Evolutionary conservation across 2,888 invertebrate species (phyloP).

Genomic region (Troglohyphantes excavatus): DNA sequence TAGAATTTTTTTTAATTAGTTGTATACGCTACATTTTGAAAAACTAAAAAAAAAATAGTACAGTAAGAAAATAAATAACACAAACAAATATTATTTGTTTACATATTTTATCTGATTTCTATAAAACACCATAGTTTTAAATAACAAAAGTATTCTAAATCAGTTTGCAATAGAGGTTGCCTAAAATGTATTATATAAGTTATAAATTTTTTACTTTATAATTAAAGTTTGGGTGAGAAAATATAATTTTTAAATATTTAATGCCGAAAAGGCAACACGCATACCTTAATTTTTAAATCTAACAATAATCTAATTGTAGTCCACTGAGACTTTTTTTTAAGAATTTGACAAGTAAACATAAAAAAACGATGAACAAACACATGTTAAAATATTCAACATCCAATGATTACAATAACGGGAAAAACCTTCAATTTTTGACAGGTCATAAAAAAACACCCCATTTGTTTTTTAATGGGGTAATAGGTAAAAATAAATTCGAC

Average conservation of each 20-base stretch:
- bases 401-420: not conserved
- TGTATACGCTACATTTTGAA: no score
- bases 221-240: no score
- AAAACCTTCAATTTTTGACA: not conserved
- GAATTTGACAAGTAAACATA: not conserved
- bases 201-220: no score
- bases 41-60: no score
- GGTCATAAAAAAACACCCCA: not conserved
- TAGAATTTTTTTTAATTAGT: no score
- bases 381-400: constrained; percentile 5
- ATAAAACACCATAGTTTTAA: no score
- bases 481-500: constrained; percentile 33
- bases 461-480: constrained; percentile 52
- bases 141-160: no score
- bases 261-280: not conserved
- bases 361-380: not conserved
- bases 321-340: not conserved
- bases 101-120: no score
- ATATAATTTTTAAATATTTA: not conserved
- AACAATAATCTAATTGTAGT: not conserved
- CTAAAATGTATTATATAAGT: no score
- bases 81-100: no score
- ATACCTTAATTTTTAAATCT: not conserved
- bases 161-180: no score
- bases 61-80: no score